A percentile compares a stretch with the other conserved stretches of the same genome.
phyloP scores from a whole-genome alignment of 1,140 invertebrate genomes.

The Drosophila nikananu region DNA sequence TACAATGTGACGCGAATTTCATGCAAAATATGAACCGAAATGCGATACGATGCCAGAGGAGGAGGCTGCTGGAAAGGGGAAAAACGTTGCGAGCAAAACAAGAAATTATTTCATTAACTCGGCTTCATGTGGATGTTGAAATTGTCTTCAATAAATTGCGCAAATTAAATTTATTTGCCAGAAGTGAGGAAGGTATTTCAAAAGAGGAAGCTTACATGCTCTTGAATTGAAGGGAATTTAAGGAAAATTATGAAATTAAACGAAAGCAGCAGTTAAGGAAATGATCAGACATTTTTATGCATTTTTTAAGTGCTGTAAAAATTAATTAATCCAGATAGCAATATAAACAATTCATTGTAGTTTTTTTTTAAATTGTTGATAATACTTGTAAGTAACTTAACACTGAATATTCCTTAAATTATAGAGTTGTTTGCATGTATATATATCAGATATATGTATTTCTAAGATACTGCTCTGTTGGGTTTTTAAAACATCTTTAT shows the following conservation, averaged over 20 bases:
- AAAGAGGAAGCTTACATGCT: constrained; percentile 17
- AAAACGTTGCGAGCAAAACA: constrained; percentile 13
- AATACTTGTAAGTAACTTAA: background rate
- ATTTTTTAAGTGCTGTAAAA: background rate
- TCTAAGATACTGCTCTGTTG: too few relatives aligned
- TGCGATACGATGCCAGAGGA: background rate
- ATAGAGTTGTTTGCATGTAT: background rate
- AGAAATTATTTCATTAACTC: constrained; percentile 58
- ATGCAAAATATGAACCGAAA: constrained; percentile 46
- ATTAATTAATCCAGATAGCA: background rate
- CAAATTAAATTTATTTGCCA: constrained; percentile 39
- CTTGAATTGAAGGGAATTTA: background rate
- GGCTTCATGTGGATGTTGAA: constrained; percentile 45
- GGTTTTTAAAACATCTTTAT: background rate
- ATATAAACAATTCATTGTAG: too few relatives aligned
- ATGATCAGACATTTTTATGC: background rate
- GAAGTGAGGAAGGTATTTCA: background rate
- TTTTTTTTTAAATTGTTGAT: too few relatives aligned
- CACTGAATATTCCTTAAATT: background rate
- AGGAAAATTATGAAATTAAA: background rate
- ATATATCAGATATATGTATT: too few relatives aligned
- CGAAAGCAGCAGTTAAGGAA: background rate
- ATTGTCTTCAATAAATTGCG: constrained; percentile 58
- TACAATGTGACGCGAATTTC: constrained; percentile 67
- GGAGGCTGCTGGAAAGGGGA: background rate